A percentile compares a stretch with the other conserved stretches of the same genome.
phyloP scores from a whole-genome alignment of 2,888 invertebrate species.

The Xanthia icteritia region DNA sequence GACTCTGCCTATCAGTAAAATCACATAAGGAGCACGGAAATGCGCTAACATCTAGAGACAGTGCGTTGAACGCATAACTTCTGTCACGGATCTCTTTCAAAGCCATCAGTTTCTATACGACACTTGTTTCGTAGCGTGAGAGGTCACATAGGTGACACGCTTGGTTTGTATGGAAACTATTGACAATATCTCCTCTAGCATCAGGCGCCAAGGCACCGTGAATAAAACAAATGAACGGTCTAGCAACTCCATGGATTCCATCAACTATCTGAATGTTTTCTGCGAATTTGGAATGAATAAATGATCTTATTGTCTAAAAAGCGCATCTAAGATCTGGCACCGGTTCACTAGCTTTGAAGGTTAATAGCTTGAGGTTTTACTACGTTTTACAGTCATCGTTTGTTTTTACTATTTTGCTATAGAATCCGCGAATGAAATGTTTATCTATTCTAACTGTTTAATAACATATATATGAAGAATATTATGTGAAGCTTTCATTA shows the following conservation, averaged over 20 bases:
- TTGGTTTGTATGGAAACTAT: background rate
- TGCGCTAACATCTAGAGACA: background rate
- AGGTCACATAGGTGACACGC: background rate
- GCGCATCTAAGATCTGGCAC: conserved; percentile 16
- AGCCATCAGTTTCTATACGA: background rate
- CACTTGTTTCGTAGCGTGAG: background rate
- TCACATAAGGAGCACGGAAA: background rate
- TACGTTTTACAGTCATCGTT: conserved; percentile 14
- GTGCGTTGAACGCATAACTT: background rate
- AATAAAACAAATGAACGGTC: background rate
- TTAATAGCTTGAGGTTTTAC: conserved; percentile 9
- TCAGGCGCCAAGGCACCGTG: background rate
- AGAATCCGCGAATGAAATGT: background rate
- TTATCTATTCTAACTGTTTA: background rate
- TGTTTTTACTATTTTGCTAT: background rate
- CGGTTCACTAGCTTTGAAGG: conserved; percentile 43
- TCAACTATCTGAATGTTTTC: background rate
- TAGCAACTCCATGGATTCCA: background rate
- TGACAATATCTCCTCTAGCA: background rate
- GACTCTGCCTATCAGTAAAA: background rate
- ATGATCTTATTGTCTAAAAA: conserved; percentile 31
- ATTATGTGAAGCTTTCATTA: background rate
- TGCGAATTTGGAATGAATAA: conserved; percentile 24
- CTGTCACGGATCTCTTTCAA: background rate
- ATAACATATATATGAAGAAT: background rate